Conservation (phyloP, 2,113 vertebrate species). For the Tursiops truncatus region DNA sequence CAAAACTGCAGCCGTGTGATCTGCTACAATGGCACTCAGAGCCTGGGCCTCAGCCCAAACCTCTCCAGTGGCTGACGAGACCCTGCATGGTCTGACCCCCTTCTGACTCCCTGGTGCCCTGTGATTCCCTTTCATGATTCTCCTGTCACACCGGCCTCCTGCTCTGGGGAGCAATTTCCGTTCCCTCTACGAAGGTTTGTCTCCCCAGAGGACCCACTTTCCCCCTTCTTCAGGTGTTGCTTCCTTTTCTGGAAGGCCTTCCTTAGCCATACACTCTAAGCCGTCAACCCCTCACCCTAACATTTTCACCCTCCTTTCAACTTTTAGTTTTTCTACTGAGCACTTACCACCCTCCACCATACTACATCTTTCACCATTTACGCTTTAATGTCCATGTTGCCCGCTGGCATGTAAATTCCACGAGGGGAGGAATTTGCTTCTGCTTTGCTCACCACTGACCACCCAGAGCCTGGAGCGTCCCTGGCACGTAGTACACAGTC, state of each 20-base stretch:
- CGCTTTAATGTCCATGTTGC: neutral
- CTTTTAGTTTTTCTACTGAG: neutral
- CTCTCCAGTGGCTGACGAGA: neutral
- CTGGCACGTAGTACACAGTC: neutral
- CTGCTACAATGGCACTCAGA: neutral
- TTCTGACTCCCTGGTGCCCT: neutral
- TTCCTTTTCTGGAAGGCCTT: neutral
- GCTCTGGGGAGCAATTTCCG: neutral
- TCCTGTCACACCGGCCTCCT: neutral
- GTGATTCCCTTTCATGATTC: accelerated
- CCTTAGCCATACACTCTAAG: neutral
- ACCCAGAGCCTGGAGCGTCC: neutral
- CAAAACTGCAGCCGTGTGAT: neutral
- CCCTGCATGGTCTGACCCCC: neutral
- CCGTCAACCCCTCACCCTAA: too few species aligned
- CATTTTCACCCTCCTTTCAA: neutral
- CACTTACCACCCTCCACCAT: neutral
- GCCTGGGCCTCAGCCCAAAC: neutral
- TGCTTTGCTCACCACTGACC: neutral
- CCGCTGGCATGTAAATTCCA: neutral
- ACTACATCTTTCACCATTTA: neutral
- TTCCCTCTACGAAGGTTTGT: neutral
- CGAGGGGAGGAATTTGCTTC: neutral
- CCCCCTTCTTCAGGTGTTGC: neutral
- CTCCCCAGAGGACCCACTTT: neutral